These are phyloP conservation scores for Porites australiensis DNA, from an alignment of 64 coral and sea anemone genomes.

Conservation along the genomic window DNA sequence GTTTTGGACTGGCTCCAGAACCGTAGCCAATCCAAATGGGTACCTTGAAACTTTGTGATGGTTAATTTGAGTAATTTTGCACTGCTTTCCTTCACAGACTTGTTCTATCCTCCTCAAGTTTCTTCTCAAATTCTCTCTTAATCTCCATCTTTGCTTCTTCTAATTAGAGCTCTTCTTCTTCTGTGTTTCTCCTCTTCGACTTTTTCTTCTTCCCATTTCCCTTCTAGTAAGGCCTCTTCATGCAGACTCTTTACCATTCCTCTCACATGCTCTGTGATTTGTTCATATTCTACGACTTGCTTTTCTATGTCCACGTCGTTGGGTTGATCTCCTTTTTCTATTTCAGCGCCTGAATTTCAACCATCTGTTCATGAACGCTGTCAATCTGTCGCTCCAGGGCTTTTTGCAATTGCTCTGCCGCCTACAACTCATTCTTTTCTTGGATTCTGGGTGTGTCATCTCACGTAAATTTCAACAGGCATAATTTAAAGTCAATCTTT, in stretches of 20 bases:
- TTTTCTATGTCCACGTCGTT: constrained; percentile 16
- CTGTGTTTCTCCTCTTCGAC: background rate
- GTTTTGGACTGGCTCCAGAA: background rate
- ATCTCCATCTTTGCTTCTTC: constrained; percentile 27
- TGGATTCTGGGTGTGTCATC: background rate
- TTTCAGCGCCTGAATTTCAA: background rate
- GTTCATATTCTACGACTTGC: background rate
- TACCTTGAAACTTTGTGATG: constrained; percentile 62
- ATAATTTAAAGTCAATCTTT: background rate
- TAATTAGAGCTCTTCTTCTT: background rate
- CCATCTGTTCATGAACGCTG: constrained; percentile 1
- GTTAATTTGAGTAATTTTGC: constrained; percentile 4
- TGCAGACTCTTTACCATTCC: background rate
- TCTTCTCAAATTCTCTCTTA: constrained; percentile 20
- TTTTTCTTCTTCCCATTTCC: background rate
- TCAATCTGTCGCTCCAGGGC: constrained; percentile 1
- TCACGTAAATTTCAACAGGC: background rate
- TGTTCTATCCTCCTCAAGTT: background rate
- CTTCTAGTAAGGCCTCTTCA: background rate
- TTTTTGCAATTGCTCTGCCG: background rate
- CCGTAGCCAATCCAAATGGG: constrained; percentile 46
- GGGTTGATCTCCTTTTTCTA: constrained; percentile 27
- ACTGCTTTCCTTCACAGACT: background rate
- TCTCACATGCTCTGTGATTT: background rate
- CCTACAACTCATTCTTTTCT: background rate